Conservation (phyloP, 1,140 invertebrate species). For the Heterodera schachtii region DNA sequence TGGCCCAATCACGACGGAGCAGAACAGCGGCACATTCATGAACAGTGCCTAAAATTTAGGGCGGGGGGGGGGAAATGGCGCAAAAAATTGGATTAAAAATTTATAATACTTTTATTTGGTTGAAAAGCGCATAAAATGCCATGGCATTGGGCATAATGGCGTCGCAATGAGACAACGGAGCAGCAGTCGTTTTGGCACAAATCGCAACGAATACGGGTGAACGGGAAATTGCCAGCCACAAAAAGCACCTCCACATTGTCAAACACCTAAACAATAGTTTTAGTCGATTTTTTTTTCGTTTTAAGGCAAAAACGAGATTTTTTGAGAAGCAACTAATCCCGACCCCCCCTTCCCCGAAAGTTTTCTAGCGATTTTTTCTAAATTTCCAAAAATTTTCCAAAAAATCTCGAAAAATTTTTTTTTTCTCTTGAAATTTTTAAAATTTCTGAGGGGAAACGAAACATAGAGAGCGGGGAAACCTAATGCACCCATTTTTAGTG, state of each 20-base stretch:
- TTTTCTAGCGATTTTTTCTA: no score
- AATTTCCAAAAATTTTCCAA: no score
- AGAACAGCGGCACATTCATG: background rate
- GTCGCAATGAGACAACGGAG: background rate
- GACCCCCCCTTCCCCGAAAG: no score
- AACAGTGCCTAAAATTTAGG: background rate
- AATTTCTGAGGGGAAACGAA: no score
- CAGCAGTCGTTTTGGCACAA: background rate
- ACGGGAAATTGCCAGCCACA: conserved; percentile 4
- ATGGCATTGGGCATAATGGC: background rate
- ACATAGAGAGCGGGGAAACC: no score
- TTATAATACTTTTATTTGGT: conserved; percentile 3
- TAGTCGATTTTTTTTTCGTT: no score
- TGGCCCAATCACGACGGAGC: background rate
- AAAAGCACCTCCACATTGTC: background rate
- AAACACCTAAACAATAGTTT: background rate
- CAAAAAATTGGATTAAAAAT: background rate
- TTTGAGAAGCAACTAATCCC: no score
- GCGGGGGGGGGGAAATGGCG: background rate
- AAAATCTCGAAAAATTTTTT: no score
- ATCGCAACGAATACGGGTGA: conserved; percentile 10
- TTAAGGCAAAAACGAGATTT: no score
- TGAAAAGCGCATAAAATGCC: conserved; percentile 3
- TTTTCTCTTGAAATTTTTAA: no score
- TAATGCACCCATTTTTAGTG: no score